phyloP scores from a whole-genome alignment of 2,797 vertebrate species.

The Gila robusta region DNA sequence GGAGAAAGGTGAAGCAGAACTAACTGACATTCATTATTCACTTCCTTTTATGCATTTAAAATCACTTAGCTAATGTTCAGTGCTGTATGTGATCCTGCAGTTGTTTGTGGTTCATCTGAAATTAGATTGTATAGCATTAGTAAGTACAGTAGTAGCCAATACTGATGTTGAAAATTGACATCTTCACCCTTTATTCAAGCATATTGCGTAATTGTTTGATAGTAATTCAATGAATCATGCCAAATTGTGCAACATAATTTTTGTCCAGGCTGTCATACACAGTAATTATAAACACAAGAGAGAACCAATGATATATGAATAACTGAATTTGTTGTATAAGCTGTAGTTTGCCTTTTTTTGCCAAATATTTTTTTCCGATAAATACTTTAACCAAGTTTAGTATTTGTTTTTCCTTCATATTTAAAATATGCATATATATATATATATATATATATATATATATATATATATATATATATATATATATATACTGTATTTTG shows the following conservation, averaged over 20 bases:
- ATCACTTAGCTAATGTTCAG: neutral
- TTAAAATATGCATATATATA: neutral
- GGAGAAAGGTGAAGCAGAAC: constrained; percentile 71
- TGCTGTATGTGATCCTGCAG: neutral
- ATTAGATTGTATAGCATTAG: neutral
- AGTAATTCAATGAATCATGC: neutral
- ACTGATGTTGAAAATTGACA: neutral
- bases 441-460: no score
- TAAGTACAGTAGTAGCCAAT: neutral
- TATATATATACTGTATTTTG: neutral
- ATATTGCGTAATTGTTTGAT: neutral
- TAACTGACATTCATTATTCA: neutral
- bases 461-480: neutral
- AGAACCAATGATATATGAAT: neutral
- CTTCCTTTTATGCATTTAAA: neutral
- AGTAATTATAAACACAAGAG: neutral
- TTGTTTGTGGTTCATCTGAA: neutral
- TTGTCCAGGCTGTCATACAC: neutral
- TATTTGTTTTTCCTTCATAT: neutral
- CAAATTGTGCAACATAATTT: neutral
- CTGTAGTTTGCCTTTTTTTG: neutral
- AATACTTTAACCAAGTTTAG: neutral
- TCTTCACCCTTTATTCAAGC: neutral
- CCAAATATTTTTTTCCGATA: neutral
- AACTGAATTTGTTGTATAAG: neutral